Evolutionary conservation across 1,140 invertebrate genomes (phyloP).

Genomic region (Drosophila insularis): DNA sequence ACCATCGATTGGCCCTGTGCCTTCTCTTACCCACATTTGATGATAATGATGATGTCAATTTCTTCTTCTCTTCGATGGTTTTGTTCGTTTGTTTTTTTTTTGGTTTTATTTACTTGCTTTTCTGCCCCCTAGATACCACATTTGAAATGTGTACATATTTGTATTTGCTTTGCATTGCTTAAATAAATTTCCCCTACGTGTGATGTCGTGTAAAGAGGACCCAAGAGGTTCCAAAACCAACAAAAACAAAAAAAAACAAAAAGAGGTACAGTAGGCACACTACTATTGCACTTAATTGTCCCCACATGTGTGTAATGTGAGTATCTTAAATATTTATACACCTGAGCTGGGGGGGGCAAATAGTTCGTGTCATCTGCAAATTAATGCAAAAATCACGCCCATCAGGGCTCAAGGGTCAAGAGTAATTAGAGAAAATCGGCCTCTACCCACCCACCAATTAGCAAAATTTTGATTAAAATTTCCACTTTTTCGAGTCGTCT

Average conservation of each 20-base stretch:
- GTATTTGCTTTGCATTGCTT: slow-evolving; percentile 66
- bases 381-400: slow-evolving; percentile 66
- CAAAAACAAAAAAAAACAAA: neutral
- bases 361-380: slow-evolving; percentile 43
- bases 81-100: slow-evolving; percentile 35
- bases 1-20: slow-evolving; percentile 20
- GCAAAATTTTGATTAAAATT: slow-evolving; percentile 55
- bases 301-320: slow-evolving; percentile 5
- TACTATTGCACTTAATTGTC: slow-evolving; percentile 50
- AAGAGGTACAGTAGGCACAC: slow-evolving; percentile 42
- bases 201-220: slow-evolving; percentile 33
- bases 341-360: neutral
- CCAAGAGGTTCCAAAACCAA: slow-evolving; percentile 17
- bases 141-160: slow-evolving; percentile 70
- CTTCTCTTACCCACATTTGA: neutral
- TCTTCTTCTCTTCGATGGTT: slow-evolving; percentile 33
- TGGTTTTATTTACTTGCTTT: neutral
- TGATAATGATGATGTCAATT: slow-evolving; percentile 71
- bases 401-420: slow-evolving; percentile 42
- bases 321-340: slow-evolving; percentile 51
- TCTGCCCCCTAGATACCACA: slow-evolving; percentile 29
- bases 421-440: slow-evolving; percentile 57
- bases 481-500: slow-evolving; percentile 49
- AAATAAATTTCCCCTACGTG: slow-evolving; percentile 71
- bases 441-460: slow-evolving; percentile 40